A percentile compares a stretch with the other conserved stretches of the same genome.
Evolutionary conservation across 2,888 invertebrate species (phyloP).

Genomic region (Dicyrtoma fusca): DNA sequence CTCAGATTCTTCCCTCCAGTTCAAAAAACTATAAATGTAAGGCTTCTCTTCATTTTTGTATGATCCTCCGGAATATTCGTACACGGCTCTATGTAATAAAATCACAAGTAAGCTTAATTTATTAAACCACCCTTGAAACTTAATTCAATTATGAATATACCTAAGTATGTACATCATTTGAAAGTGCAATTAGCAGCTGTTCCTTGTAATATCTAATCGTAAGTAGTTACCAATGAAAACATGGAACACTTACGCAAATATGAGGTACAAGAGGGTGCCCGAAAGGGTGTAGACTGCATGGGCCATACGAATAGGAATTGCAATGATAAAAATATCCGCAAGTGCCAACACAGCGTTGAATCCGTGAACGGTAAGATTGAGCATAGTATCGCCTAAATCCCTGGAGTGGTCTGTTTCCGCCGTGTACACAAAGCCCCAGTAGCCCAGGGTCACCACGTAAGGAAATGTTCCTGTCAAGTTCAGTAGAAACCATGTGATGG

Average conservation of each 20-base stretch:
- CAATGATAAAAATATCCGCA: slow-evolving; percentile 27
- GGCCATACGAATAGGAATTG: slow-evolving; percentile 28
- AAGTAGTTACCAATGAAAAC: background rate
- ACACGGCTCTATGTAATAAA: slow-evolving; percentile 16
- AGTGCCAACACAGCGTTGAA: slow-evolving; percentile 33
- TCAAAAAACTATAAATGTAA: slow-evolving; percentile 27
- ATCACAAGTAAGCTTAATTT: background rate
- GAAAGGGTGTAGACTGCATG: slow-evolving; percentile 27
- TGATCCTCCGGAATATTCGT: slow-evolving; percentile 21
- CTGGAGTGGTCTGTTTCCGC: background rate
- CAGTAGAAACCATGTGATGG: slow-evolving; percentile 28
- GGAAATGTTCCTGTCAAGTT: slow-evolving; percentile 20
- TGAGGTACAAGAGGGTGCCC: slow-evolving; percentile 2
- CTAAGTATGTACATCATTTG: too few species aligned
- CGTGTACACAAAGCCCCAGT: slow-evolving; percentile 31
- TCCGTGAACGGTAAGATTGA: slow-evolving; percentile 29
- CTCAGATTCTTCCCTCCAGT: slow-evolving; percentile 29
- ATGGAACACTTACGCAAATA: slow-evolving; percentile 30
- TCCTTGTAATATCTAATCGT: background rate
- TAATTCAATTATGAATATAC: too few species aligned
- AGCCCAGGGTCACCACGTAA: slow-evolving; percentile 29
- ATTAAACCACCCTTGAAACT: too few species aligned
- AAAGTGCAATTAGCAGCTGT: background rate
- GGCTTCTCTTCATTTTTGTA: slow-evolving; percentile 23
- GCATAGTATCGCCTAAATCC: background rate